phyloP scores from a whole-genome alignment of 1,140 invertebrate genomes.

The Brachionus angularis region DNA sequence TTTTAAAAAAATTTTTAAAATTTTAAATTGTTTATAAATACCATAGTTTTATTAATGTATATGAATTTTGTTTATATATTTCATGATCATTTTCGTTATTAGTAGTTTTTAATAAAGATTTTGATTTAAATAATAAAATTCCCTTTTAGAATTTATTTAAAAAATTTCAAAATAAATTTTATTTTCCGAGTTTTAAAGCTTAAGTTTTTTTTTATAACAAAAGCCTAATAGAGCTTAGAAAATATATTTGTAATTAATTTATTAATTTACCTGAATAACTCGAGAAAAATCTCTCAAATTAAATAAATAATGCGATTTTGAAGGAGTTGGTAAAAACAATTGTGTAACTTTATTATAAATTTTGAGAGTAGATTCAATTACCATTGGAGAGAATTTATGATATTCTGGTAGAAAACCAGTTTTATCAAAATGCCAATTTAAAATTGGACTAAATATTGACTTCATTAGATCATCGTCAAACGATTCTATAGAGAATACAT shows the following conservation, averaged over 20 bases:
- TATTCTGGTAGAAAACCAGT: neutral
- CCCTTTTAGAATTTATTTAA: too few relatives aligned
- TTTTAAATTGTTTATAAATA: neutral
- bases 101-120: slow-evolving; percentile 10
- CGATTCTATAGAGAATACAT: slow-evolving; percentile 24
- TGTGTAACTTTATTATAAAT: slow-evolving; percentile 32
- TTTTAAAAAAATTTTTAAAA: neutral
- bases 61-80: slow-evolving; percentile 24
- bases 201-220: too few relatives aligned
- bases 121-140: slow-evolving; percentile 10
- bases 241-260: neutral
- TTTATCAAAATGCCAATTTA: slow-evolving; percentile 24
- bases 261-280: slow-evolving; percentile 18
- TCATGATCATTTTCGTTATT: slow-evolving; percentile 6
- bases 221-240: too few relatives aligned
- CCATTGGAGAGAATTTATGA: slow-evolving; percentile 21
- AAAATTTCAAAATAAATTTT: neutral
- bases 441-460: slow-evolving; percentile 30
- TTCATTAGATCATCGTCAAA: slow-evolving; percentile 21
- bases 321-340: slow-evolving; percentile 75
- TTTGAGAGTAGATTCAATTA: slow-evolving; percentile 22
- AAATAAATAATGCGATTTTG: slow-evolving; percentile 89
- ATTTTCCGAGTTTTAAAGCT: too few relatives aligned
- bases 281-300: slow-evolving; percentile 78
- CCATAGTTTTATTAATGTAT: slow-evolving; percentile 17